These are phyloP conservation scores for Cossypha dichroa DNA, from an alignment of 2,797 vertebrate species.

Conservation along the genomic window DNA sequence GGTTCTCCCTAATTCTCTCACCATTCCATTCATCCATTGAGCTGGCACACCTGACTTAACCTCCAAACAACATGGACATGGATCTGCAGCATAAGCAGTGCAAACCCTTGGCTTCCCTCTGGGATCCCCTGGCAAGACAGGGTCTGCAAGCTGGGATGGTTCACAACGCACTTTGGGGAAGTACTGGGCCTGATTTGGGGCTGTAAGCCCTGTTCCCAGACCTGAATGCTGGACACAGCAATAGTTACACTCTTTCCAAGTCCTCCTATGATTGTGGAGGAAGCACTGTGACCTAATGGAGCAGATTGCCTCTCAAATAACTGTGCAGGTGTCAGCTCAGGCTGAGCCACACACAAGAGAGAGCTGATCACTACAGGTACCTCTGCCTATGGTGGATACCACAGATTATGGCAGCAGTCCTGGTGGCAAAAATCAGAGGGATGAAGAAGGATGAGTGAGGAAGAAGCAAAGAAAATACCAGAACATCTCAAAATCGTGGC, in stretches of 20 bases:
- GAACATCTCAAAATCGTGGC: not conserved
- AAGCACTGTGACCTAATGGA: not conserved
- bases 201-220: not conserved
- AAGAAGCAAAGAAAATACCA: not conserved
- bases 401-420: not conserved
- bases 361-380: not conserved
- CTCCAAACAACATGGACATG: rapidly evolving
- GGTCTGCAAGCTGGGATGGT: not conserved
- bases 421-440: not conserved
- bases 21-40: not conserved
- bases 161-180: not conserved
- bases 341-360: not conserved
- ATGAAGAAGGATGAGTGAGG: not conserved
- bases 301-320: not conserved
- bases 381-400: not conserved
- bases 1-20: not conserved
- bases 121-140: not conserved
- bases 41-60: not conserved
- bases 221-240: not conserved
- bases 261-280: not conserved
- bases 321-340: rapidly evolving
- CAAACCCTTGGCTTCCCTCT: not conserved
- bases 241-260: not conserved
- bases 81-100: not conserved
- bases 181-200: not conserved